Evolutionary conservation across 1,140 invertebrate genomes (phyloP).

Genomic region (Brachionus koreanus): DNA sequence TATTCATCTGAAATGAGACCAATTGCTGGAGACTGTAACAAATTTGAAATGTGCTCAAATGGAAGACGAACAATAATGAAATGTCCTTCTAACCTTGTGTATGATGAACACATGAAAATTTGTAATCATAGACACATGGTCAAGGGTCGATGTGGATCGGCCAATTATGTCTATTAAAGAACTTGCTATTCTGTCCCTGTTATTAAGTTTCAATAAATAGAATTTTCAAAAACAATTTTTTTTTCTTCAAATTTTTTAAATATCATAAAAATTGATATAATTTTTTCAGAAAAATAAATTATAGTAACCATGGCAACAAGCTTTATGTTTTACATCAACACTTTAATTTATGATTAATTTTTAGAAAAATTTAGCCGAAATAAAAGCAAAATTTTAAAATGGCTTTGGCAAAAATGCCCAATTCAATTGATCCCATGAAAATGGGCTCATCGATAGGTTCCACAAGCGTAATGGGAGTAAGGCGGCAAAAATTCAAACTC

Average conservation of each 20-base stretch:
- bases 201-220: no score
- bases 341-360: background rate
- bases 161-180: background rate
- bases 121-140: conserved; percentile 24
- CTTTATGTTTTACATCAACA: background rate
- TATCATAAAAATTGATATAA: background rate
- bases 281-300: background rate
- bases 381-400: background rate
- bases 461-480: background rate
- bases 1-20: conserved; percentile 25
- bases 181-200: background rate
- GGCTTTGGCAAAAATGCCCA: background rate
- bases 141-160: background rate
- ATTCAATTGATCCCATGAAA: background rate
- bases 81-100: background rate
- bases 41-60: conserved; percentile 19
- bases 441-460: background rate
- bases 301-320: background rate
- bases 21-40: background rate
- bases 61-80: background rate
- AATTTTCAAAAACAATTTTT: no score
- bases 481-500: conserved; percentile 34
- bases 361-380: background rate
- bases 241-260: background rate
- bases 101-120: conserved; percentile 6